Evolutionary conservation across 2,888 invertebrate species (phyloP).

Genomic region (Nezara viridula): DNA sequence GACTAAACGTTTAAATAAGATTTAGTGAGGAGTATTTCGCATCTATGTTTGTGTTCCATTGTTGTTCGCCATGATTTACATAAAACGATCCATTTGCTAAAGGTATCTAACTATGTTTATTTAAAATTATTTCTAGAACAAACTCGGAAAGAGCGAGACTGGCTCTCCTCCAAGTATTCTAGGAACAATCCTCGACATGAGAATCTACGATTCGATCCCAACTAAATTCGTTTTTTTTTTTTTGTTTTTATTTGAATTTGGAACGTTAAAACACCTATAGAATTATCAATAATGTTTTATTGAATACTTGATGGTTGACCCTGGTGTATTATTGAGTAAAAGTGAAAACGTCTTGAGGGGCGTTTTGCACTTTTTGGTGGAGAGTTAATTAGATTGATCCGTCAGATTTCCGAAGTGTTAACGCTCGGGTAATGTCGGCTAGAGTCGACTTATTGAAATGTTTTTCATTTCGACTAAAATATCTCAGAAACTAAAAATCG

Average conservation of each 20-base stretch:
- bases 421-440: too few species aligned
- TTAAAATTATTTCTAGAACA: constrained; percentile 56
- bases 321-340: neutral
- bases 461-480: too few species aligned
- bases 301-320: too few species aligned
- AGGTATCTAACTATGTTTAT: constrained; percentile 50
- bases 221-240: neutral
- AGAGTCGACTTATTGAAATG: too few species aligned
- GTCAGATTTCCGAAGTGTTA: too few species aligned
- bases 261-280: neutral
- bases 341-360: too few species aligned
- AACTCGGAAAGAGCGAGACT: constrained; percentile 52
- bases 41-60: neutral
- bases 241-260: neutral
- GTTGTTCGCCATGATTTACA: constrained; percentile 26
- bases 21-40: neutral
- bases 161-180: constrained; percentile 41
- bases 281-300: too few species aligned
- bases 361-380: too few species aligned
- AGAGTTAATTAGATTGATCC: too few species aligned
- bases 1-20: neutral
- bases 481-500: too few species aligned
- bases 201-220: constrained; percentile 5
- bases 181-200: constrained; percentile 26
- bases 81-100: constrained; percentile 32